Conservation (phyloP, 2,113 vertebrate species). For the Miniopterus natalensis region DNA sequence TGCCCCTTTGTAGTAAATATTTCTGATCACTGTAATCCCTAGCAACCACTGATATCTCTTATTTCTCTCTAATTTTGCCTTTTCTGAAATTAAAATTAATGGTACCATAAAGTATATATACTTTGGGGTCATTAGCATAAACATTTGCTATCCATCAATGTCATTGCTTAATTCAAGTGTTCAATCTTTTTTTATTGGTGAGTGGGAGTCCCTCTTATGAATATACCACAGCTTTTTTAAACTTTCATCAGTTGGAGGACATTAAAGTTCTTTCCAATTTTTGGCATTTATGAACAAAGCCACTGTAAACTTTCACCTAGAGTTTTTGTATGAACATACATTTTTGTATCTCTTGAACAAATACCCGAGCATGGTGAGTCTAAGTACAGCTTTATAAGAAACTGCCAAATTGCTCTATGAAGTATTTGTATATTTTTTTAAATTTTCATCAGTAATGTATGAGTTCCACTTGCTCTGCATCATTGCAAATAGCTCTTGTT, state of each 20-base stretch:
- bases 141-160: neutral
- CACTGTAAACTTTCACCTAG: neutral
- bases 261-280: neutral
- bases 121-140: neutral
- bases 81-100: conserved; percentile 13
- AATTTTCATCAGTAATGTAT: neutral
- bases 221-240: neutral
- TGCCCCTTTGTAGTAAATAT: neutral
- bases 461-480: neutral
- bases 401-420: neutral
- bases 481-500: neutral
- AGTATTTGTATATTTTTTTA: neutral
- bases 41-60: neutral
- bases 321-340: neutral
- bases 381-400: conserved; percentile 40
- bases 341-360: conserved; percentile 39
- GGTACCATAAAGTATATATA: neutral
- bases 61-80: neutral
- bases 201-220: neutral
- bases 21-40: neutral
- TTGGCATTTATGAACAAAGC: neutral
- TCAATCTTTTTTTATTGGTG: neutral
- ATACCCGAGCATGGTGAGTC: neutral
- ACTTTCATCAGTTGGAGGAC: neutral
- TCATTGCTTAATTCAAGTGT: neutral